Evolutionary conservation across 2,888 invertebrate genomes (phyloP).

Genomic region (Acanthosepion esculentum): DNA sequence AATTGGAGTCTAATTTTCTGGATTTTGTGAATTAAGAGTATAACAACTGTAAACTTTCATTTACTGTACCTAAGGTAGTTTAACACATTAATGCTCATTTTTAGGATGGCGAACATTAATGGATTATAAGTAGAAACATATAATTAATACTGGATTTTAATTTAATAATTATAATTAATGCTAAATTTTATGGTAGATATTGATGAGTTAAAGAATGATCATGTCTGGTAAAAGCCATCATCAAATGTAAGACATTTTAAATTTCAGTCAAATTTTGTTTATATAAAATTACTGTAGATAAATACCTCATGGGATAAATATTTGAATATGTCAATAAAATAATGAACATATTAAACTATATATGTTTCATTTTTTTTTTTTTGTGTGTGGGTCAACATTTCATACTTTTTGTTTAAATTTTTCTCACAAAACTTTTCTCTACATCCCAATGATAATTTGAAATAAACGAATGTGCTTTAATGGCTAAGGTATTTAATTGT

Average conservation of each 20-base stretch:
- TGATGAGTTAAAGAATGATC: not conserved
- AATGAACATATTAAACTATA: not conserved
- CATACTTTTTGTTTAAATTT: not conserved
- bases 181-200: no score
- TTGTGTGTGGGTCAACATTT: not conserved
- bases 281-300: not conserved
- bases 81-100: no score
- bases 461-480: not conserved
- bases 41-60: not conserved
- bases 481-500: not conserved
- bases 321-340: not conserved
- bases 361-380: no score
- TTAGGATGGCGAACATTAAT: no score
- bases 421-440: not conserved
- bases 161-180: no score
- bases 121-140: no score
- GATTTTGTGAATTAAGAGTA: not conserved
- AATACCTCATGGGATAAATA: not conserved
- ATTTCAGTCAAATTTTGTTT: not conserved
- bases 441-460: not conserved
- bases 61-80: not conserved
- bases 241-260: not conserved
- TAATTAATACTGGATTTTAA: no score
- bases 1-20: not conserved
- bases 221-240: no score